Conservation (phyloP, 2,888 invertebrate genomes). For the Aethes cnicana region DNA sequence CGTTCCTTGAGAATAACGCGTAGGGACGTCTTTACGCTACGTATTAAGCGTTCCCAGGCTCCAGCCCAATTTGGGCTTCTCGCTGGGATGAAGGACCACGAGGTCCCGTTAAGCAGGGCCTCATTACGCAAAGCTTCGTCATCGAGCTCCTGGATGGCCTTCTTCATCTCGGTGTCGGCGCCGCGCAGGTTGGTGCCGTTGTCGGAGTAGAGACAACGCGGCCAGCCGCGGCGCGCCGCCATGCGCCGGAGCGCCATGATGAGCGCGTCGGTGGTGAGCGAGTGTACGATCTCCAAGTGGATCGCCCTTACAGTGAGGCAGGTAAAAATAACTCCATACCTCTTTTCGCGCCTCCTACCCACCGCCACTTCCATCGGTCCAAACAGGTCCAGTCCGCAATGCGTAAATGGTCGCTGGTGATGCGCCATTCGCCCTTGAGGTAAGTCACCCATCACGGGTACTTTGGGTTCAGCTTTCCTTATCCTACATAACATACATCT, state of each 20-base stretch:
- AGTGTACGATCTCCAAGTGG: neutral
- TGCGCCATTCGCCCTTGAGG: neutral
- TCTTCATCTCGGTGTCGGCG: neutral
- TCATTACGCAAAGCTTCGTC: neutral
- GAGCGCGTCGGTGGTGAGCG: neutral
- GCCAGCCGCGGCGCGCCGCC: neutral
- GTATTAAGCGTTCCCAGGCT: no score
- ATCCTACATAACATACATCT: neutral
- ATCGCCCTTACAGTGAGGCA: neutral
- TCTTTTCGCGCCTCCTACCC: neutral
- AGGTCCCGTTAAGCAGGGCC: no score
- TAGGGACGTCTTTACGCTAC: no score
- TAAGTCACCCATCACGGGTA: neutral
- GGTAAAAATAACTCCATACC: neutral
- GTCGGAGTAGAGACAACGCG: neutral
- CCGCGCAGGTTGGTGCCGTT: neutral
- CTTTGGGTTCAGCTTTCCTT: neutral
- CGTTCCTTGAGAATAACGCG: no score
- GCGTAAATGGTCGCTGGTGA: neutral
- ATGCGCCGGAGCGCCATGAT: neutral
- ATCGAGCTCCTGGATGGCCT: neutral
- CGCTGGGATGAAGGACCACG: no score
- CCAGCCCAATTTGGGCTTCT: no score
- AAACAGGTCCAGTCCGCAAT: neutral
- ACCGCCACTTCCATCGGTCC: conserved; percentile 11